Evolutionary conservation across 1,140 invertebrate species (phyloP).

Genomic region (Sitobion miscanthi): DNA sequence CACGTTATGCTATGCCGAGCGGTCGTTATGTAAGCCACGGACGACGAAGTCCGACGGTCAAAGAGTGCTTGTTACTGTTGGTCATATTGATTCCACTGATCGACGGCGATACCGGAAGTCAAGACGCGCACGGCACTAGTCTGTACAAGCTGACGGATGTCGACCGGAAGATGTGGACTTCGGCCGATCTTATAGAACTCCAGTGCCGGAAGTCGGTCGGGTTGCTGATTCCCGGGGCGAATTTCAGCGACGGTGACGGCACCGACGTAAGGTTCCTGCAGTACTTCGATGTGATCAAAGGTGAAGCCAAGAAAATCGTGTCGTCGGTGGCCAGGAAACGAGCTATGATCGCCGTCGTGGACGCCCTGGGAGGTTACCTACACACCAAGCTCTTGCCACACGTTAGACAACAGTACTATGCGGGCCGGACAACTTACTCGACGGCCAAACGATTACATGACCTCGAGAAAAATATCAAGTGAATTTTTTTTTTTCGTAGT

Average conservation of each 20-base stretch:
- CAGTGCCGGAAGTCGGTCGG: background rate
- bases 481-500: background rate
- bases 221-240: background rate
- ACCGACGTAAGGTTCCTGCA: background rate
- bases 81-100: no score
- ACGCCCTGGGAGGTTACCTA: background rate
- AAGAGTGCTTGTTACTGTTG: no score
- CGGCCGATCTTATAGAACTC: background rate
- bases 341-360: background rate
- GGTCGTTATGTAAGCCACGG: background rate
- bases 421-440: background rate
- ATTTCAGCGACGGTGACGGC: background rate
- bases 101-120: no score
- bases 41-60: no score
- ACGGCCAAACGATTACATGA: background rate
- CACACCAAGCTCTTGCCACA: background rate
- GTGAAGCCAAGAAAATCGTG: background rate
- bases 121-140: background rate
- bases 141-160: background rate
- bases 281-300: background rate
- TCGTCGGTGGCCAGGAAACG: background rate
- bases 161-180: background rate
- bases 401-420: background rate
- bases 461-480: conserved; percentile 1
- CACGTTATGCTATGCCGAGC: background rate